Percentiles rank a stretch among this genome's conserved stretches.
phyloP scores from a whole-genome alignment of 2,113 vertebrate genomes.

The Dipodomys spectabilis region DNA sequence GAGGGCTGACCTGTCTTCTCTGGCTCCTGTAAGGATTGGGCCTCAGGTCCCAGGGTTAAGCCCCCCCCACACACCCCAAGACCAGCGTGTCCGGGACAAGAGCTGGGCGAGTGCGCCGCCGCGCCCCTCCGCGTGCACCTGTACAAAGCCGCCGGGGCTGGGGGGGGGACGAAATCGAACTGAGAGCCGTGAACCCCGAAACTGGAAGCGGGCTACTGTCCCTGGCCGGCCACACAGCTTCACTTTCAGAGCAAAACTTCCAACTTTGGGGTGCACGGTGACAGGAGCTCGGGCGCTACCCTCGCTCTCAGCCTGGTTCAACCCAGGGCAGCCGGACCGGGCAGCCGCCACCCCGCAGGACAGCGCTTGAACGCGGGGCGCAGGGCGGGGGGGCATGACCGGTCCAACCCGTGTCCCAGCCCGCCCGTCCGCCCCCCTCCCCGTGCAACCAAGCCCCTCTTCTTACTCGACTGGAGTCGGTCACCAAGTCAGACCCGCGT shows the following conservation, averaged over 20 bases:
- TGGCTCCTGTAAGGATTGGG: neutral
- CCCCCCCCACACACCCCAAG: too few species aligned
- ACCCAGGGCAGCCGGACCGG: neutral
- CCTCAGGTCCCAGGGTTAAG: neutral
- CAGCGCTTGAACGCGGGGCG: neutral
- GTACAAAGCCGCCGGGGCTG: neutral
- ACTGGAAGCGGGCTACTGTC: neutral
- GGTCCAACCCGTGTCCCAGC: neutral
- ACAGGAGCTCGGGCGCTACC: too few species aligned
- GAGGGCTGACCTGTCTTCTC: neutral
- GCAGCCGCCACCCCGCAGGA: neutral
- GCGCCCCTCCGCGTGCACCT: neutral
- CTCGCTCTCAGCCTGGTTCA: neutral
- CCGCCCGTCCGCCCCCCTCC: neutral
- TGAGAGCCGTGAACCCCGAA: neutral
- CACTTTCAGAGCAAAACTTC: neutral
- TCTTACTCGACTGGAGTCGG: neutral
- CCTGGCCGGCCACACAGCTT: neutral
- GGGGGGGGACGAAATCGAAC: too few species aligned
- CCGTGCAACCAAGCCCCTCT: neutral
- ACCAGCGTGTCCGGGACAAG: neutral
- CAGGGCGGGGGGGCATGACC: too few species aligned
- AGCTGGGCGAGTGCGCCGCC: neutral
- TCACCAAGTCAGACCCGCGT: neutral
- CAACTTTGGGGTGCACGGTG: conserved; percentile 19